Conservation (phyloP, 1,140 invertebrate species). For the Riptortus pedestris region DNA sequence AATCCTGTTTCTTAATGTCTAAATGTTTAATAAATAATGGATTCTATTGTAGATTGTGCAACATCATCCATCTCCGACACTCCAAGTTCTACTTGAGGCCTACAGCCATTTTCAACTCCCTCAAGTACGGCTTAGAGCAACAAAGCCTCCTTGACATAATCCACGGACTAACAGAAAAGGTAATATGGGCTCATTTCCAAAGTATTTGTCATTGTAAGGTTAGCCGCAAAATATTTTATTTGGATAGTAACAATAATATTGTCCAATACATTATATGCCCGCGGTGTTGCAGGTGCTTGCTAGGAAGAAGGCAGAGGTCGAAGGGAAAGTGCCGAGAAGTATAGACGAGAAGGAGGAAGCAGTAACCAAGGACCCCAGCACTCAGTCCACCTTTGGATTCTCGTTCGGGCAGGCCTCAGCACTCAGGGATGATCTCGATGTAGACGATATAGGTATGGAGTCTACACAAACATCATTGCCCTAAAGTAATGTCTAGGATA, state of each 20-base stretch:
- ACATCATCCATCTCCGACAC: slow-evolving; percentile 56
- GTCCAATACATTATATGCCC: no score
- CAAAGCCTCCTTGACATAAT: slow-evolving; percentile 49
- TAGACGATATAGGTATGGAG: slow-evolving; percentile 56
- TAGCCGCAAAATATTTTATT: no score
- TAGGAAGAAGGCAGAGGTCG: neutral
- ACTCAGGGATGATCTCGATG: slow-evolving; percentile 67
- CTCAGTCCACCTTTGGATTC: slow-evolving; percentile 37
- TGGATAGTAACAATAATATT: no score
- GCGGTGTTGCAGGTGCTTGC: neutral
- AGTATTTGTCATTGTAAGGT: no score
- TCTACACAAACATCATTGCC: no score
- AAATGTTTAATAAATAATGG: no score
- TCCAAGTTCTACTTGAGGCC: slow-evolving; percentile 48
- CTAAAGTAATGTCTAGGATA: no score
- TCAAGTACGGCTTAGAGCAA: slow-evolving; percentile 47
- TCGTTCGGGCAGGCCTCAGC: slow-evolving; percentile 62
- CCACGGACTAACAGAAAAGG: slow-evolving; percentile 50
- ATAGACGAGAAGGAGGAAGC: neutral
- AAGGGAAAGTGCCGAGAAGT: neutral
- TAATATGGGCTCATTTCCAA: no score
- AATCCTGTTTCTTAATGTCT: no score
- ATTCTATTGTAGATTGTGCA: slow-evolving; percentile 50
- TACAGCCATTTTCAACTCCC: slow-evolving; percentile 50
- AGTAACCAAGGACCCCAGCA: neutral